Conservation (phyloP, 2,113 vertebrate genomes). For the Passer domesticus region DNA sequence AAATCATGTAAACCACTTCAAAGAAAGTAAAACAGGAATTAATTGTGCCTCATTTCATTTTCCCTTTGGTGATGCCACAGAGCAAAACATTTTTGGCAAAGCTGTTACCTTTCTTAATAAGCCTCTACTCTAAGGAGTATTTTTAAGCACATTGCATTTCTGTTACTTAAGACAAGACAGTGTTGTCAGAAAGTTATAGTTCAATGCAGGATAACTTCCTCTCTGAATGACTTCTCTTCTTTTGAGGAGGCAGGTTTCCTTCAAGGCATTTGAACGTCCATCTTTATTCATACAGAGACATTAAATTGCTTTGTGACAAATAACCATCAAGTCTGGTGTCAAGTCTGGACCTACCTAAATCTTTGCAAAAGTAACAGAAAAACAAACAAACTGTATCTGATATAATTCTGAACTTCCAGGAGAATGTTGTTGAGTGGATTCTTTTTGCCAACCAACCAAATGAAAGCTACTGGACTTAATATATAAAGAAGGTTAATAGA, state of each 20-base stretch:
- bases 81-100: constrained; percentile 4
- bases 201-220: not conserved
- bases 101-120: not conserved
- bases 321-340: not conserved
- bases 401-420: not conserved
- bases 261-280: not conserved
- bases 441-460: not conserved
- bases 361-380: not conserved
- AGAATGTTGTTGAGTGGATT: not conserved
- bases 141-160: not conserved
- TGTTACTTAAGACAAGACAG: not conserved
- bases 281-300: not conserved
- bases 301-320: constrained; percentile 4
- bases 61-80: constrained; percentile 22
- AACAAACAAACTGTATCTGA: not conserved
- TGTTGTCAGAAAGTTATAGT: not conserved
- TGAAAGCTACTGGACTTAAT: not conserved
- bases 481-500: not conserved
- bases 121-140: not conserved
- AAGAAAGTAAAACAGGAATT: not conserved
- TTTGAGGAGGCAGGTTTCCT: not conserved
- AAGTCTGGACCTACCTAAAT: constrained; percentile 9
- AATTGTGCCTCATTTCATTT: not conserved
- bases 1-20: not conserved
- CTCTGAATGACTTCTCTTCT: not conserved